Conservation (phyloP, 2,113 vertebrate genomes). For the Nibea albiflora region DNA sequence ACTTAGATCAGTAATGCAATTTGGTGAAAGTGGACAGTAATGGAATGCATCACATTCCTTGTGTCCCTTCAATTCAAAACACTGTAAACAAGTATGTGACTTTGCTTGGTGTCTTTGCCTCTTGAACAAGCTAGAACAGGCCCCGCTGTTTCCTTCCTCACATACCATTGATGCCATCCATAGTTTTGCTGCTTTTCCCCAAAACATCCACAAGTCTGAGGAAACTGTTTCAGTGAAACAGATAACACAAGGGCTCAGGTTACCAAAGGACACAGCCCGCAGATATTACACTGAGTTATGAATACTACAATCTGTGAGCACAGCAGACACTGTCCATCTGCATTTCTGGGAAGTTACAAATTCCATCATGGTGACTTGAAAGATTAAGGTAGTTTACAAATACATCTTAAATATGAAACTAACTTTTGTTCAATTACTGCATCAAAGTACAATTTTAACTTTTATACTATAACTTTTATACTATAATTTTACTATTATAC, state of each 20-base stretch:
- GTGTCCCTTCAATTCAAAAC: neutral
- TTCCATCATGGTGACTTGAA: conserved; percentile 2
- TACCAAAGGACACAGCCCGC: neutral
- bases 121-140: conserved; percentile 61
- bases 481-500: no score
- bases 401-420: neutral
- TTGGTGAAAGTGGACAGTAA: neutral
- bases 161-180: conserved; percentile 59
- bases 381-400: neutral
- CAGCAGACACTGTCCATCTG: neutral
- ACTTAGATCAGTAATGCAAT: neutral
- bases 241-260: neutral
- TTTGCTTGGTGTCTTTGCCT: conserved; percentile 4
- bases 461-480: no score
- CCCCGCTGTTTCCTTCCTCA: conserved; percentile 46
- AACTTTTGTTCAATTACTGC: neutral
- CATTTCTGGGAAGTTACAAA: neutral
- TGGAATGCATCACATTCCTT: neutral
- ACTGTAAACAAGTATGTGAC: neutral
- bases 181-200: conserved; percentile 30
- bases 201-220: conserved; percentile 18
- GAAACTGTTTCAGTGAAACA: neutral
- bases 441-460: neutral
- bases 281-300: neutral
- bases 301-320: neutral